A percentile compares a stretch with the other conserved stretches of the same genome.
These are phyloP conservation scores for Drosophila borealis DNA, from an alignment of 2,888 invertebrate genomes.

Conservation along the genomic window DNA sequence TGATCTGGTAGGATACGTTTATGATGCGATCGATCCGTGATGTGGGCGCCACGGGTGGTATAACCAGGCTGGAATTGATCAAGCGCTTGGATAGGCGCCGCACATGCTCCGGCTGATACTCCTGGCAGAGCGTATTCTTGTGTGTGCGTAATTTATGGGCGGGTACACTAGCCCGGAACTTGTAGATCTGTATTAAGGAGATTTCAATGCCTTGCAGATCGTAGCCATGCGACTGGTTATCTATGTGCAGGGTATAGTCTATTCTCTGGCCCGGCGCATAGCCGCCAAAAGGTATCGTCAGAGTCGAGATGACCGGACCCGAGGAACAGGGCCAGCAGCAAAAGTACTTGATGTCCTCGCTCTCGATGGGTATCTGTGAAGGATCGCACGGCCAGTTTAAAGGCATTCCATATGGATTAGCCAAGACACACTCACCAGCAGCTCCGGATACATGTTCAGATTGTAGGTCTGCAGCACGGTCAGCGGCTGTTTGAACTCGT, in stretches of 20 bases:
- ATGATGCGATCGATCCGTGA: slow-evolving; percentile 55
- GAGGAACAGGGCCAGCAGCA: slow-evolving; percentile 74
- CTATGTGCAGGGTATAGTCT: slow-evolving; percentile 88
- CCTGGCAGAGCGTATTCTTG: slow-evolving; percentile 36
- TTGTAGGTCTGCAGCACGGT: slow-evolving; percentile 91
- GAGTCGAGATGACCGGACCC: slow-evolving; percentile 57
- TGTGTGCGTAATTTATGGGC: slow-evolving; percentile 26
- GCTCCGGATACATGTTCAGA: slow-evolving; percentile 89
- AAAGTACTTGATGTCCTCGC: slow-evolving; percentile 61
- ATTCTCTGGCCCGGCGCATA: slow-evolving; percentile 90
- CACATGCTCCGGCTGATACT: slow-evolving; percentile 46
- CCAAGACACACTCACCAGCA: slow-evolving; percentile 86
- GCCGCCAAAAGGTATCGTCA: slow-evolving; percentile 87
- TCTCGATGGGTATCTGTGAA: slow-evolving; percentile 45
- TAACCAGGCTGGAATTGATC: slow-evolving; percentile 52
- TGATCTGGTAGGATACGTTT: slow-evolving; percentile 48
- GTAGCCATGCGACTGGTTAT: slow-evolving; percentile 88
- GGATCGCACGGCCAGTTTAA: no score
- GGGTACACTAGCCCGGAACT: slow-evolving; percentile 59
- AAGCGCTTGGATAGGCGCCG: slow-evolving; percentile 55
- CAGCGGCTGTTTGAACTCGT: slow-evolving; percentile 85
- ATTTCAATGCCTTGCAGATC: slow-evolving; percentile 61
- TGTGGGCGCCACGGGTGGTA: slow-evolving; percentile 70
- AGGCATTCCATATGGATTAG: not conserved
- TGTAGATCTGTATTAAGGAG: slow-evolving; percentile 51